Conservation (phyloP, 2,888 invertebrate genomes). For the Eupithecia subumbrata region DNA sequence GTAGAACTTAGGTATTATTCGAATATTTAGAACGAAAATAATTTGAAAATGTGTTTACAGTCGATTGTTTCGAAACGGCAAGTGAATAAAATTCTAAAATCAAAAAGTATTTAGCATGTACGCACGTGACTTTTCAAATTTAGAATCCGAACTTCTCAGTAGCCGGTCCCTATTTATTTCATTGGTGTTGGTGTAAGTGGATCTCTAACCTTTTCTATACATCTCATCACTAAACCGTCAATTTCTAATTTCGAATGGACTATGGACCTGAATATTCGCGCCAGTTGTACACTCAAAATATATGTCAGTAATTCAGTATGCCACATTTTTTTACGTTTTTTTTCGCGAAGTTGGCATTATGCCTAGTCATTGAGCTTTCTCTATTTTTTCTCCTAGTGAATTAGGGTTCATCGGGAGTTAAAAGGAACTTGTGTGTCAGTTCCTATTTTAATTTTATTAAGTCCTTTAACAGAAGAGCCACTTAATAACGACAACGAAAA, state of each 20-base stretch:
- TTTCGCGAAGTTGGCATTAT: slow-evolving; percentile 24
- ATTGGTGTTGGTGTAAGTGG: no score
- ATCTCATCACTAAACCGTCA: background rate
- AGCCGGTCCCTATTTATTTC: background rate
- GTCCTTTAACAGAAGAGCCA: background rate
- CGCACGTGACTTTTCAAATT: background rate
- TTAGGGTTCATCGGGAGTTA: background rate
- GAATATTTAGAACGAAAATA: background rate
- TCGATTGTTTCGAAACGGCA: background rate
- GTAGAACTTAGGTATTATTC: background rate
- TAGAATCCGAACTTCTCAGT: background rate
- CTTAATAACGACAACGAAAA: background rate
- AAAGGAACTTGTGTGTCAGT: background rate
- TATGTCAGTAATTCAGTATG: slow-evolving; percentile 25
- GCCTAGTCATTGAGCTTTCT: slow-evolving; percentile 36
- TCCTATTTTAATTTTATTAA: background rate
- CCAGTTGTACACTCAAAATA: slow-evolving; percentile 14
- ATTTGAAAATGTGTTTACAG: background rate
- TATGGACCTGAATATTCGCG: slow-evolving; percentile 12
- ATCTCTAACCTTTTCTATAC: background rate
- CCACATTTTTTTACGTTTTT: slow-evolving; percentile 25
- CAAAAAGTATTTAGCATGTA: background rate
- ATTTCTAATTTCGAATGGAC: slow-evolving; percentile 8
- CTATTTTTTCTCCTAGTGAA: slow-evolving; percentile 10
- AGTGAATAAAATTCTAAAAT: background rate